Conservation (phyloP, 53 echinoderm and acorn worm genomes). For the Paracentrotus lividus region DNA sequence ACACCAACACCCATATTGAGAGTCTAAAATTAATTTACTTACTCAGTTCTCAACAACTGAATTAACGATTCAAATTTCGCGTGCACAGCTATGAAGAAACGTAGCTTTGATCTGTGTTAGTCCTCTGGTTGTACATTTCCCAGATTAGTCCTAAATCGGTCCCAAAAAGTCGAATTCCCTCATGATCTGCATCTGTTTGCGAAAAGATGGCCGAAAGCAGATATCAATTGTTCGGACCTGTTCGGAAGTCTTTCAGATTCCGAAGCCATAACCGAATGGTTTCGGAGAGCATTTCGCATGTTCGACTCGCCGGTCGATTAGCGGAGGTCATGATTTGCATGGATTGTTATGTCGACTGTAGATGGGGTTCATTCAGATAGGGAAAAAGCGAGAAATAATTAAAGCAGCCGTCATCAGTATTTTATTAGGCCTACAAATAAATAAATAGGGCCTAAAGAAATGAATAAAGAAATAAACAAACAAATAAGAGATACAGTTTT, state of each 20-base stretch:
- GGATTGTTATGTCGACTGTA: conserved; percentile 6
- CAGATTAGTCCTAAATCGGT: conserved; percentile 67
- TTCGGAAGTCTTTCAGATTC: conserved; percentile 52
- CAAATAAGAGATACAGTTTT: too few relatives aligned
- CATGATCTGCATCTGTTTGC: conserved; percentile 65
- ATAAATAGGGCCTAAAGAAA: too few relatives aligned
- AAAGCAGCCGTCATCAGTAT: too few relatives aligned
- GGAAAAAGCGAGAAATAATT: not conserved
- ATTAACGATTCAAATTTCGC: conserved; percentile 8
- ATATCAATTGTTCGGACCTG: conserved; percentile 23
- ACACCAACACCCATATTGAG: conserved; percentile 63
- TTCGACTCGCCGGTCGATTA: conserved; percentile 53
- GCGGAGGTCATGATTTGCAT: not conserved
- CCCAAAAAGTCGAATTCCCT: conserved; percentile 50
- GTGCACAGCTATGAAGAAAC: conserved; percentile 36
- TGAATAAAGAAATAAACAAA: too few relatives aligned
- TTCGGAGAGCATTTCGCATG: conserved; percentile 8
- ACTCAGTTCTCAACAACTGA: conserved; percentile 47
- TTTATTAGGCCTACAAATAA: too few relatives aligned
- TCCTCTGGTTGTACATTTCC: conserved; percentile 61
- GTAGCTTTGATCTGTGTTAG: not conserved
- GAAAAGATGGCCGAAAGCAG: conserved; percentile 68
- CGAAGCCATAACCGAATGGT: conserved; percentile 49
- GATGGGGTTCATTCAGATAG: conserved; percentile 54
- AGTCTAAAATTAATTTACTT: conserved; percentile 57